Conservation (phyloP, 2,113 vertebrate species). For the Megaptera novaeangliae region DNA sequence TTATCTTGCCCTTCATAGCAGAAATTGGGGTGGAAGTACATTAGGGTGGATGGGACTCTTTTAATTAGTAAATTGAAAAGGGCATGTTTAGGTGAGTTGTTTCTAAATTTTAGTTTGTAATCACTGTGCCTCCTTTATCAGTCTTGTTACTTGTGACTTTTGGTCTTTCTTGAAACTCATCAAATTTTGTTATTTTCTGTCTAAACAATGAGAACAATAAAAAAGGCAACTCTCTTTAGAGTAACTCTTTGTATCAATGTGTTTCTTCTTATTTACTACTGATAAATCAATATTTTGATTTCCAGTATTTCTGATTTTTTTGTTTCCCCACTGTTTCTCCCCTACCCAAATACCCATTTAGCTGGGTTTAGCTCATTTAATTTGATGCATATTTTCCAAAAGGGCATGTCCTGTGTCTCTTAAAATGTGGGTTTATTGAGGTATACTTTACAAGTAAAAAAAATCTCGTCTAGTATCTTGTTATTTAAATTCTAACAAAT, state of each 20-base stretch:
- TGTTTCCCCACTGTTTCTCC: background rate
- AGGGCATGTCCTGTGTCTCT: background rate
- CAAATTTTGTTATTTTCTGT: constrained; percentile 15
- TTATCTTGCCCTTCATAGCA: background rate
- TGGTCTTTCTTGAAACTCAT: background rate
- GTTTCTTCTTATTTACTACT: background rate
- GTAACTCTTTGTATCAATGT: background rate
- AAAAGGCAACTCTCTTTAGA: background rate
- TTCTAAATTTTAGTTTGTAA: background rate
- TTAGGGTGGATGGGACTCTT: background rate
- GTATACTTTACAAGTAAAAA: background rate
- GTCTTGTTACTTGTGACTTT: background rate
- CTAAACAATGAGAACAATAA: background rate
- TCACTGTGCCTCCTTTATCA: background rate
- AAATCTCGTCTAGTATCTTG: background rate
- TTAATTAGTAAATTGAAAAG: background rate
- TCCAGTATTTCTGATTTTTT: background rate
- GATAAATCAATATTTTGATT: background rate
- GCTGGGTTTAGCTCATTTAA: background rate
- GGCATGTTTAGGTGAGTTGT: background rate
- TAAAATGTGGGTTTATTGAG: background rate
- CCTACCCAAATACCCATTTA: background rate
- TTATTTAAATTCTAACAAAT: background rate
- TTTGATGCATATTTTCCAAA: background rate
- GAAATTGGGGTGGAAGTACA: background rate